phyloP scores from a whole-genome alignment of 1,140 invertebrate genomes.

The Zaprionus lachaisei region DNA sequence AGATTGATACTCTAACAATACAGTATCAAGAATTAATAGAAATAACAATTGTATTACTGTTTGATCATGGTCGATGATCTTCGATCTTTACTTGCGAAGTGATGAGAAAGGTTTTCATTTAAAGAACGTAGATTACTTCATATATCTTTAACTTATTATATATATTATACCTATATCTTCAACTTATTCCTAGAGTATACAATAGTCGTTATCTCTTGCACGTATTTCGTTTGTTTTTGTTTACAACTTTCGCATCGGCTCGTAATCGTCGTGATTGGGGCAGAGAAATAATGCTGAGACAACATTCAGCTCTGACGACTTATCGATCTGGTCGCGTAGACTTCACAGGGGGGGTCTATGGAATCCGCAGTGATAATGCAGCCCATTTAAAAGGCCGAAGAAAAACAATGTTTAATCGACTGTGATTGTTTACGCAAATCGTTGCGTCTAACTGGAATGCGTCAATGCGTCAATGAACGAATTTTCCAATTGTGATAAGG shows the following conservation, averaged over 20 bases:
- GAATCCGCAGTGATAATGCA: constrained; percentile 49
- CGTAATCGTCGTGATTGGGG: constrained; percentile 44
- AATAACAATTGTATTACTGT: not conserved
- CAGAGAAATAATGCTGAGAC: constrained; percentile 14
- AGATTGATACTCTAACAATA: not conserved
- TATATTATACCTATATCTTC: too few species aligned
- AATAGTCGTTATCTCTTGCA: not conserved
- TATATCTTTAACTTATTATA: not conserved
- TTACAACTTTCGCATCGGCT: constrained; percentile 38
- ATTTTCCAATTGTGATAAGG: constrained; percentile 57
- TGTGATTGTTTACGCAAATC: constrained; percentile 75
- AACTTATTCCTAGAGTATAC: constrained; percentile 3
- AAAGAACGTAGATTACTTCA: not conserved
- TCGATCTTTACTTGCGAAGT: not conserved
- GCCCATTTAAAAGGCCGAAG: constrained; percentile 60
- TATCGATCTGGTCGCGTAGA: constrained; percentile 52
- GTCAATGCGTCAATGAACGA: constrained; percentile 78
- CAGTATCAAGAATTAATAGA: too few species aligned
- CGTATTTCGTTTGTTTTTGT: constrained; percentile 39
- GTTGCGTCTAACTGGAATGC: constrained; percentile 61
- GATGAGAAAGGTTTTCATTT: not conserved
- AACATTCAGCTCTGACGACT: constrained; percentile 14
- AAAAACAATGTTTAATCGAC: constrained; percentile 62
- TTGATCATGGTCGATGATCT: not conserved
- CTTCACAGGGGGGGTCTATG: constrained; percentile 55